Percentiles rank a stretch among this genome's conserved stretches.
These are phyloP conservation scores for Microtus montanus DNA, from an alignment of 2,113 vertebrate species.

Conservation along the genomic window DNA sequence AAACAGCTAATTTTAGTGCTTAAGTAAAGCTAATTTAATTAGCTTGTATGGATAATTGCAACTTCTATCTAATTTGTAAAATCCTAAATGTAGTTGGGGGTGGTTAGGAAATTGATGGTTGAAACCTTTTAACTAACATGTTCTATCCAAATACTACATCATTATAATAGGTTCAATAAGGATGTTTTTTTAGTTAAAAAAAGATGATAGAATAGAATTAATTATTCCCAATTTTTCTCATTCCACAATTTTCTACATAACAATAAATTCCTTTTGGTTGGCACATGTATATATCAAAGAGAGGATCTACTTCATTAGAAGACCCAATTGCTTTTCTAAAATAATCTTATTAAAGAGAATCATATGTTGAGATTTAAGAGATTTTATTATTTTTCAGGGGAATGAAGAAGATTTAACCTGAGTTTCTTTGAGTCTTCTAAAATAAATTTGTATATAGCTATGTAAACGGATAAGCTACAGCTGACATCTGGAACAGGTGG, in stretches of 20 bases:
- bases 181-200: background rate
- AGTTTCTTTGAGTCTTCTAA: background rate
- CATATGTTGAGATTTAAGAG: background rate
- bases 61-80: constrained; percentile 58
- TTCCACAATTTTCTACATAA: background rate
- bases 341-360: background rate
- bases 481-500: background rate
- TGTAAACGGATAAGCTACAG: background rate
- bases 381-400: constrained; percentile 9
- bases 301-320: background rate
- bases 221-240: constrained; percentile 9
- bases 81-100: background rate
- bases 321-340: background rate
- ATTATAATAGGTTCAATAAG: constrained; percentile 34
- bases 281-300: background rate
- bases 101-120: constrained; percentile 29
- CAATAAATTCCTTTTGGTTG: background rate
- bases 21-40: constrained; percentile 62
- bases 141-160: background rate
- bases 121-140: constrained; percentile 24
- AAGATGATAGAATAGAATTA: background rate
- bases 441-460: background rate
- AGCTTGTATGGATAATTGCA: background rate
- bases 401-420: background rate
- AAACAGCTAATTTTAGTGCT: constrained; percentile 1